These are phyloP conservation scores for Tigriopus californicus DNA, from an alignment of 2,888 invertebrate species.

Conservation along the genomic window DNA sequence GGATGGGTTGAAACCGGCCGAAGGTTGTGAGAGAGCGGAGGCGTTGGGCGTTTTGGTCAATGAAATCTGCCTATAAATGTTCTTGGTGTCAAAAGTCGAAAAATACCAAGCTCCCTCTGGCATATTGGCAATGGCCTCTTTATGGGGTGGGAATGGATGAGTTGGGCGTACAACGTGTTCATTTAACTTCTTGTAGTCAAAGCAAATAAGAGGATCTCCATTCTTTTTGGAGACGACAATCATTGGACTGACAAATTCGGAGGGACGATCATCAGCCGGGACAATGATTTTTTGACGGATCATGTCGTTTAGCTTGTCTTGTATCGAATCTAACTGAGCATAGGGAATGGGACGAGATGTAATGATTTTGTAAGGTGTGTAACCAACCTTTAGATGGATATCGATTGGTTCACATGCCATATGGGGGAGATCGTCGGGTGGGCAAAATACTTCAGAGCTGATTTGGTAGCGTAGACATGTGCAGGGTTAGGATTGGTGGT, in stretches of 20 bases:
- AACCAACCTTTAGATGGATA: conserved; percentile 11
- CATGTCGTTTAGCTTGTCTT: conserved; percentile 1
- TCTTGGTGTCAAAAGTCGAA: background rate
- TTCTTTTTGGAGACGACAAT: background rate
- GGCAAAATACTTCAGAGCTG: too few relatives aligned
- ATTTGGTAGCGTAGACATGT: too few relatives aligned
- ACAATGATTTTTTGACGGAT: conserved; percentile 11
- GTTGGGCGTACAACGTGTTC: background rate
- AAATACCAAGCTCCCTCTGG: background rate
- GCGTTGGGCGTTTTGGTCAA: background rate
- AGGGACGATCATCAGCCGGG: conserved; percentile 12
- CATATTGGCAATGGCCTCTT: background rate
- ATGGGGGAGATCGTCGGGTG: background rate
- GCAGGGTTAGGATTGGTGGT: too few relatives aligned
- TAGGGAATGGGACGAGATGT: conserved; percentile 8
- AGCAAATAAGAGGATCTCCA: background rate
- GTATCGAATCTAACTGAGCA: background rate
- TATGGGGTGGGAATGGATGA: background rate
- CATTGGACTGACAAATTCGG: conserved; percentile 3
- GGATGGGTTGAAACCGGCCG: background rate
- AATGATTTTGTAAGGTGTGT: conserved; percentile 2
- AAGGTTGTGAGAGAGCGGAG: background rate
- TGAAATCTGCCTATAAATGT: background rate
- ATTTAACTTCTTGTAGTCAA: conserved; percentile 1
- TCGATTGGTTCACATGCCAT: conserved; percentile 9